Percentiles rank a stretch among this genome's conserved stretches.
phyloP scores from a whole-genome alignment of 2,888 invertebrate genomes.

The Apodemia mormo region DNA sequence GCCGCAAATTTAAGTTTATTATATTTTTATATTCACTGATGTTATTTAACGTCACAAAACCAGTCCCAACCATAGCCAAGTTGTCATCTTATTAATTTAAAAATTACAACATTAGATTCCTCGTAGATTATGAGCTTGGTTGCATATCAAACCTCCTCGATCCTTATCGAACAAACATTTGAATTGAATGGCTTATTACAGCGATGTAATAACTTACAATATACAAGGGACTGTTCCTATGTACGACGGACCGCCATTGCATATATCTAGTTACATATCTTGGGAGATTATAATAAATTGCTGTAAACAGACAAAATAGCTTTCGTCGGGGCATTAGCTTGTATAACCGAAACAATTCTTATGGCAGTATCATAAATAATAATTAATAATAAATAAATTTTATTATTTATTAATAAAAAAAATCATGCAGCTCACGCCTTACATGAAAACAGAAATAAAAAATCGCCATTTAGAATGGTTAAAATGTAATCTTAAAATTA shows the following conservation, averaged over 20 bases:
- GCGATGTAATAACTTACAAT: constrained; percentile 37
- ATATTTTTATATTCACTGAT: too few relatives aligned
- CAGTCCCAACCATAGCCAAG: background rate
- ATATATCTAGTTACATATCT: constrained; percentile 24
- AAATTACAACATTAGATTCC: constrained; percentile 19
- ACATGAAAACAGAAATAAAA: too few relatives aligned
- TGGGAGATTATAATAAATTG: constrained; percentile 10
- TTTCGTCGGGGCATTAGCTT: background rate
- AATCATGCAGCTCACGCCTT: background rate
- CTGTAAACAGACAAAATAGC: background rate
- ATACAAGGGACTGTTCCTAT: constrained; percentile 31
- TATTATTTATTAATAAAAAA: too few relatives aligned
- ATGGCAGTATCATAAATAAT: background rate
- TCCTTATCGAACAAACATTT: constrained; percentile 38
- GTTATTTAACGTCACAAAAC: background rate
- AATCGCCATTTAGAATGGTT: too few relatives aligned
- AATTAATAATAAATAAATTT: too few relatives aligned
- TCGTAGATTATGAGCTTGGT: constrained; percentile 25
- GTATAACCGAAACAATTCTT: background rate
- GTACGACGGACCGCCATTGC: constrained; percentile 27
- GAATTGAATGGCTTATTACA: constrained; percentile 40
- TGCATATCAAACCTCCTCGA: constrained; percentile 37
- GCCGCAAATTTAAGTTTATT: too few relatives aligned
- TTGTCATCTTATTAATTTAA: background rate
- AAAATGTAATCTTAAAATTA: too few relatives aligned